Evolutionary conservation across 2,113 vertebrate species (phyloP).

Genomic region (Callaeas wilsoni): DNA sequence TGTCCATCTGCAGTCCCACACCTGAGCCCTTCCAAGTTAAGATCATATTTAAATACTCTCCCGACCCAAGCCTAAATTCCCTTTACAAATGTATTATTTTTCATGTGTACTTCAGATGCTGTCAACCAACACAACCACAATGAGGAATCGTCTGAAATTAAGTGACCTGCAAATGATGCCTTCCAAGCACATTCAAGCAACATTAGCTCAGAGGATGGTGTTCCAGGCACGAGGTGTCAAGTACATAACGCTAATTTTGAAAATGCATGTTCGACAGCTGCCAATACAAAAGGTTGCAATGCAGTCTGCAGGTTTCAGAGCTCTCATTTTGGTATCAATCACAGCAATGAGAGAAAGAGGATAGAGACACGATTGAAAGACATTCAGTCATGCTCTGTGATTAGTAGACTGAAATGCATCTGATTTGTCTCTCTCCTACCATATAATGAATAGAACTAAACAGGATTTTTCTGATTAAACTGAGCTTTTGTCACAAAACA

Average conservation of each 20-base stretch:
- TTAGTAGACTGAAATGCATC: not conserved
- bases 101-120: not conserved
- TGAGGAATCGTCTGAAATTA: not conserved
- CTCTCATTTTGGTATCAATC: not conserved
- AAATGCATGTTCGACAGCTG: not conserved
- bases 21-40: not conserved
- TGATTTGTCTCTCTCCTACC: not conserved
- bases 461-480: not conserved
- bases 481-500: not conserved
- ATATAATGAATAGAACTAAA: not conserved
- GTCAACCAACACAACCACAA: not conserved
- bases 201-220: not conserved
- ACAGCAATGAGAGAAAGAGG: not conserved
- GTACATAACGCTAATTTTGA: not conserved
- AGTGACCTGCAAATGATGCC: not conserved
- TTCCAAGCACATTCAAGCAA: not conserved
- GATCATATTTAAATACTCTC: not conserved
- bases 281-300: not conserved
- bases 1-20: not conserved
- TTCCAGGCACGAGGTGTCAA: not conserved
- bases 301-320: not conserved
- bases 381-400: not conserved
- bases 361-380: not conserved
- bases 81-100: not conserved
- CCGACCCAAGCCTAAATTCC: not conserved